Conservation (phyloP, 2,888 invertebrate species). For the Copidosoma aretas region DNA sequence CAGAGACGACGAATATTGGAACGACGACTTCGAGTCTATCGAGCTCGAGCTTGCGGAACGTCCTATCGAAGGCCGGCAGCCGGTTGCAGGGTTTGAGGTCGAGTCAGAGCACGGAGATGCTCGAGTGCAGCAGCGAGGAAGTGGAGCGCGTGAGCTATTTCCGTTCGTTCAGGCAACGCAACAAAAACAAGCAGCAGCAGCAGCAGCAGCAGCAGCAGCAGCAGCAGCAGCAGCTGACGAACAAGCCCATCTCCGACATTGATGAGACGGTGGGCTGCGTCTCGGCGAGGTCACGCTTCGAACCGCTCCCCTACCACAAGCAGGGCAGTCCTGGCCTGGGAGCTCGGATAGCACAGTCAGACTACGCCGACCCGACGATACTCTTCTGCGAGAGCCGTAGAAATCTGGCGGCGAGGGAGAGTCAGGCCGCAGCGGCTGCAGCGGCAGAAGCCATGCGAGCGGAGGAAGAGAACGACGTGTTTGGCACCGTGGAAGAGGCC, state of each 20-base stretch:
- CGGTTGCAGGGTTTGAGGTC: slow-evolving; percentile 56
- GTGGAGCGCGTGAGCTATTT: slow-evolving; percentile 46
- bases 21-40: not conserved
- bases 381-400: slow-evolving; percentile 60
- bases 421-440: slow-evolving; percentile 19
- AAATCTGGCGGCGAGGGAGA: slow-evolving; percentile 4
- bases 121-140: slow-evolving; percentile 57
- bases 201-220: too few relatives aligned
- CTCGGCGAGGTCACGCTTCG: slow-evolving; percentile 34
- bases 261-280: slow-evolving; percentile 53
- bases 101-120: slow-evolving; percentile 60
- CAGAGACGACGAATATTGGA: slow-evolving; percentile 44
- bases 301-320: slow-evolving; percentile 66
- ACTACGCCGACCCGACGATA: slow-evolving; percentile 83
- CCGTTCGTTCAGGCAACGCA: slow-evolving; percentile 43
- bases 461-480: slow-evolving; percentile 17
- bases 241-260: slow-evolving; percentile 47
- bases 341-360: slow-evolving; percentile 85
- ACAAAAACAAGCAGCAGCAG: slow-evolving; percentile 49
- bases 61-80: slow-evolving; percentile 58
- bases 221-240: too few relatives aligned
- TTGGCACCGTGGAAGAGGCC: slow-evolving; percentile 8
- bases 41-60: slow-evolving; percentile 52
- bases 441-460: slow-evolving; percentile 6
- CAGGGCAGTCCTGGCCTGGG: slow-evolving; percentile 84